phyloP scores from a whole-genome alignment of 2,888 invertebrate genomes.

The Lasiommata megera region DNA sequence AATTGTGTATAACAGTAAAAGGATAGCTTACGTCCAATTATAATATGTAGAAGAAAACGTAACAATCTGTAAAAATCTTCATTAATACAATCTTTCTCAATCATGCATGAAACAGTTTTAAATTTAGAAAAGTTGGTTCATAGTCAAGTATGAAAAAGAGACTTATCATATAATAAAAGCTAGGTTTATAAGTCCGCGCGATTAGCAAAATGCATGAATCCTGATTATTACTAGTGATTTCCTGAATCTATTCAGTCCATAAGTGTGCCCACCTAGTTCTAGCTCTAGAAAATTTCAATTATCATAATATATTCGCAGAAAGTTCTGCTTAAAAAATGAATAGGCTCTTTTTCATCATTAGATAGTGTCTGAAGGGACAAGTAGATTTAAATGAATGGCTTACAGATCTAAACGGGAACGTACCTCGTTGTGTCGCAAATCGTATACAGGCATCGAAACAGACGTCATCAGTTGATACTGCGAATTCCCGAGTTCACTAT shows the following conservation, averaged over 20 bases:
- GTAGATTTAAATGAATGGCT: constrained; percentile 18
- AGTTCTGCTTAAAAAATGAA: constrained; percentile 6
- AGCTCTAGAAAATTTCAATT: not conserved
- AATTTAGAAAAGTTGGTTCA: constrained; percentile 50
- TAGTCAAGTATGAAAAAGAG: constrained; percentile 40
- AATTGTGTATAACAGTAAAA: constrained; percentile 33
- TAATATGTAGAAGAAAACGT: constrained; percentile 48
- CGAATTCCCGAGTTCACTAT: constrained; percentile 81
- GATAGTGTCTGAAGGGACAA: constrained; percentile 34
- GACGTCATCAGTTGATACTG: constrained; percentile 94
- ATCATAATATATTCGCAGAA: constrained; percentile 14
- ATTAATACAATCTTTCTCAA: constrained; percentile 48
- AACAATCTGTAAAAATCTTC: constrained; percentile 67
- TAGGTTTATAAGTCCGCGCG: too few relatives aligned
- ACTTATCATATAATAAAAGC: constrained; percentile 28
- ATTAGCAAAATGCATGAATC: too few relatives aligned
- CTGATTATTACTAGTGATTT: too few relatives aligned
- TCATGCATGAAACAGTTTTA: constrained; percentile 61
- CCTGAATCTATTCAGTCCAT: too few relatives aligned
- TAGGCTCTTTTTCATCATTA: constrained; percentile 34
- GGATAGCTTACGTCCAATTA: constrained; percentile 72
- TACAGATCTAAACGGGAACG: constrained; percentile 48
- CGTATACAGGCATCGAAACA: constrained; percentile 96
- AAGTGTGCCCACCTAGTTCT: not conserved
- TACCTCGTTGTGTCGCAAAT: constrained; percentile 92